Conservation (phyloP, 1,140 invertebrate species). For the Aphaenogaster floridana region DNA sequence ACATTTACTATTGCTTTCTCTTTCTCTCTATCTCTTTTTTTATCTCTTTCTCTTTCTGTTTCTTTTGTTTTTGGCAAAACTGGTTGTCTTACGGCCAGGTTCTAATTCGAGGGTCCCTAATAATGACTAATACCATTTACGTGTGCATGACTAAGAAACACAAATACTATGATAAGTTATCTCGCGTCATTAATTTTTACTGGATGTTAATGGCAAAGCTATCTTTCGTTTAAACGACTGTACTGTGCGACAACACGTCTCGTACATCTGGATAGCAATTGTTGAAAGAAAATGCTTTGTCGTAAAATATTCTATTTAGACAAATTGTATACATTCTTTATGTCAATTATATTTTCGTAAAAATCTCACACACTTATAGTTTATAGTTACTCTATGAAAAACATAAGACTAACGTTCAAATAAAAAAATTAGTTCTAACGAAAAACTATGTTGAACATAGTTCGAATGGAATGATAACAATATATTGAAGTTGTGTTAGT, state of each 20-base stretch:
- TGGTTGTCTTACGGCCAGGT: too few species aligned
- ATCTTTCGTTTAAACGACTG: slow-evolving; percentile 3
- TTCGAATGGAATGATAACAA: not conserved
- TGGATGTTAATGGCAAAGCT: slow-evolving; percentile 17
- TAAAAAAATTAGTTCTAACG: not conserved
- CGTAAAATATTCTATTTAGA: not conserved
- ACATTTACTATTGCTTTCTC: too few species aligned
- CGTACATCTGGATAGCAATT: not conserved
- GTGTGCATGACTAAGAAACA: not conserved
- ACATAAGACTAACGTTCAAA: not conserved
- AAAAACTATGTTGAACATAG: not conserved
- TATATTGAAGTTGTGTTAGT: not conserved
- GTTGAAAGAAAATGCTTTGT: not conserved
- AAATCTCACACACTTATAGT: not conserved
- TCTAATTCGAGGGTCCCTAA: too few species aligned
- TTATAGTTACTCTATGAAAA: not conserved
- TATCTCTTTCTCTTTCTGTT: too few species aligned
- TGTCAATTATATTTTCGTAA: not conserved
- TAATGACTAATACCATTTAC: not conserved
- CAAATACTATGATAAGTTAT: slow-evolving; percentile 42
- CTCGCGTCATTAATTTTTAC: slow-evolving; percentile 29
- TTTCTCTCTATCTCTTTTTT: too few species aligned
- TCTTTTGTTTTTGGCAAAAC: too few species aligned
- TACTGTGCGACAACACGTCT: slow-evolving; percentile 20
- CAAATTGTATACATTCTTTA: not conserved